Evolutionary conservation across 2,113 vertebrate genomes (phyloP).

Genomic region (Cyanoliseus patagonus): DNA sequence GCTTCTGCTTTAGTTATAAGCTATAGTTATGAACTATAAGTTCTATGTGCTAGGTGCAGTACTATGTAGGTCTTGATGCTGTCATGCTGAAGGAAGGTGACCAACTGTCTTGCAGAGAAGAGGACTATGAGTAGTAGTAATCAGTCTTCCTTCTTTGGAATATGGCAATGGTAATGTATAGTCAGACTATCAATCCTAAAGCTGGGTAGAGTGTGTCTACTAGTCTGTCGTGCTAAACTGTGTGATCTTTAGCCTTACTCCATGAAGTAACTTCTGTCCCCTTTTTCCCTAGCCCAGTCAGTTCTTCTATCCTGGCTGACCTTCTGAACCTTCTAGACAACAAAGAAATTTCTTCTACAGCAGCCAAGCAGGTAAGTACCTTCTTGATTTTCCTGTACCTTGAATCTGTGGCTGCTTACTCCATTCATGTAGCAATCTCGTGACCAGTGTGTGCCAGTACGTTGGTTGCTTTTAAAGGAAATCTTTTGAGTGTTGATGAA

Average conservation of each 20-base stretch:
- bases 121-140: neutral
- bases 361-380: conserved; percentile 86
- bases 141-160: neutral
- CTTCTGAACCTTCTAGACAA: conserved; percentile 86
- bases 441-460: neutral
- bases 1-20: neutral
- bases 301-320: conserved; percentile 80
- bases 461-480: neutral
- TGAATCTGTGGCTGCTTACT: neutral
- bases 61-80: neutral
- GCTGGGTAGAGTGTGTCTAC: neutral
- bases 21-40: neutral
- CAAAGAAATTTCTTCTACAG: conserved; percentile 84
- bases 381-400: neutral
- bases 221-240: neutral
- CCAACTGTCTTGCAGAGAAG: neutral
- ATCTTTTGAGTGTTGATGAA: neutral
- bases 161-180: neutral
- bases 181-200: neutral
- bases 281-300: conserved; percentile 78
- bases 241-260: neutral
- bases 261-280: neutral
- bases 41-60: neutral
- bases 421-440: neutral
- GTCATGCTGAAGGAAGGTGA: neutral